phyloP scores from a whole-genome alignment of 1,140 invertebrate species.

The Megathymus violae region DNA sequence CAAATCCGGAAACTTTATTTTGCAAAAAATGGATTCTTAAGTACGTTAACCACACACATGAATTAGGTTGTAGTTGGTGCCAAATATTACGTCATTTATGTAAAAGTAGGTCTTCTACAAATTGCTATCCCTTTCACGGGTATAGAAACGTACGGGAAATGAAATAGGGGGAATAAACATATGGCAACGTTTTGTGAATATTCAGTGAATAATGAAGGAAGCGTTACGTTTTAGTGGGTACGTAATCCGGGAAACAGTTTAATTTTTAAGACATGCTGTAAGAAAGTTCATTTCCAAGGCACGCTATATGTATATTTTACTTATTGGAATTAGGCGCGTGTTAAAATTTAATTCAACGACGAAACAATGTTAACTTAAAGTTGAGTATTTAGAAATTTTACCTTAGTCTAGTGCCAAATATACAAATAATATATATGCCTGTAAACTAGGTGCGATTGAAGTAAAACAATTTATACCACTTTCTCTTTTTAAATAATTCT shows the following conservation, averaged over 20 bases:
- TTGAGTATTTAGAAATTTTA: background rate
- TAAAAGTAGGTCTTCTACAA: slow-evolving; percentile 23
- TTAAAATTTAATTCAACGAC: background rate
- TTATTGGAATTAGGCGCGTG: background rate
- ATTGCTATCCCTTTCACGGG: slow-evolving; percentile 31
- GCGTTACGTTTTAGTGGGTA: slow-evolving; percentile 22
- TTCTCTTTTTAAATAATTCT: no score
- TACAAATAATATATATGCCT: no score
- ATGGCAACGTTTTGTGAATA: slow-evolving; percentile 26
- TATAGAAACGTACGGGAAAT: no score
- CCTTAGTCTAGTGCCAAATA: no score
- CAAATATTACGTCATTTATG: slow-evolving; percentile 26
- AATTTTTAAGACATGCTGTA: background rate
- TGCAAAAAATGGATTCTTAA: background rate
- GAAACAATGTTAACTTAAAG: background rate
- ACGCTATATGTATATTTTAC: background rate
- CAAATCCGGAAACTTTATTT: slow-evolving; percentile 8
- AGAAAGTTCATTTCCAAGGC: background rate
- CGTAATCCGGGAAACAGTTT: background rate
- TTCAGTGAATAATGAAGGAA: slow-evolving; percentile 32
- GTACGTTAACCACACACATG: background rate
- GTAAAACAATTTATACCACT: no score
- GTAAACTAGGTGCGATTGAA: no score
- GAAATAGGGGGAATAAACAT: slow-evolving; percentile 30
- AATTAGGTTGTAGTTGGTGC: slow-evolving; percentile 19